Base-by-base conservation (phyloP, 2,888 invertebrate genomes). In the Cephus pulcher region DNA sequence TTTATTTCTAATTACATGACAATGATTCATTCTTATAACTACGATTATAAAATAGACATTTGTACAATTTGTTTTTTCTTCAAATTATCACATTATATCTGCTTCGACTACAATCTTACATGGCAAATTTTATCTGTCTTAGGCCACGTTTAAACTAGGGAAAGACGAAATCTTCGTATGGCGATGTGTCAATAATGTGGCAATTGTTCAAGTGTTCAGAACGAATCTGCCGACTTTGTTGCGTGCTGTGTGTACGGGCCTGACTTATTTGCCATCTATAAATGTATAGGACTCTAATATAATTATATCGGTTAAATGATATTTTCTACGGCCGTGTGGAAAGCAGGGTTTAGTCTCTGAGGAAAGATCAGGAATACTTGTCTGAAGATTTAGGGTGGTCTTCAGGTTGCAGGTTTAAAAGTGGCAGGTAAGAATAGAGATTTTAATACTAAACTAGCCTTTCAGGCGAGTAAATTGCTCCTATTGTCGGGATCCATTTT, bases 371-470 rank as follows among this genome's bases (percentile, higher is more conserved):
- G 23, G 56, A 56, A 23, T 9, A 56, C 56, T 56, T 6, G 9
- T 56, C 56, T 1, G 56, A 56, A 56, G 56, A 23, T 56, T 56
- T 56, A 23, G 56, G 56, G 56, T 56, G 56, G 56, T 56, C 56
- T 23, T 2, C 56, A 23, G 56, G 23, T 23, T 56, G 56, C 23
- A 23, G 56, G 56, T 23, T 56, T 56, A 56, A 56, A 56, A 56
- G 56, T 56, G 56, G 56, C 23, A 56, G 56, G 56, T 56, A 56
- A 71, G 71, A 71, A 71, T 71, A 71, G 71, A 71, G 71, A 71
- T 71, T 71, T 71, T 71, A 71, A 71, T 33, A 34, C 32, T 34
- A 71, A 71, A 71, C 71, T 71, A 71, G 33, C 71, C 34, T 71
- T 71, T 71, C 71, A 71, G 71, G 33, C 71, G 71, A 32, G 33